Evolutionary conservation across 2,113 vertebrate species (phyloP), one percentile per base, ranked within the genome.

Genomic region (mouse (Mus musculus)): DNA sequence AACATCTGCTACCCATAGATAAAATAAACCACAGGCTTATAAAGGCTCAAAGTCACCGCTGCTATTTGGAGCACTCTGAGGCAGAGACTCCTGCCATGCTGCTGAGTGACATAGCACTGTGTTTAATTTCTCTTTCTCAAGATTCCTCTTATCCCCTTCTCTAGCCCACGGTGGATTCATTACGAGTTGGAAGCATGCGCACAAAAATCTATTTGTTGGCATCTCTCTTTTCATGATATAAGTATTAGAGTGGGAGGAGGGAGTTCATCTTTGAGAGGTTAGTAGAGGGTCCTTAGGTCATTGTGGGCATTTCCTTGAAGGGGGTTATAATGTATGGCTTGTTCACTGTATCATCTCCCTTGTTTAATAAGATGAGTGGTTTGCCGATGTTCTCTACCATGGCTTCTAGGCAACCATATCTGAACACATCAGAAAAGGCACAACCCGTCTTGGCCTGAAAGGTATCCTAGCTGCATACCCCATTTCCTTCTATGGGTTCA

Each of bases 1-100:
- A 72, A 88, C 86, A 88, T 88, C 86, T 88, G 86, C 67, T 88
- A 88, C 86, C 86, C 86, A 88, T 72, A 71, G 67, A 54, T 71
- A 88, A 88, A 88, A 88, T 72, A 88, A 88, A 88, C 86, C 86
- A 88, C 67, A 39, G 67, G 33, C 67, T 72, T 88, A 56, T 72
- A 88, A 88, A 71, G 49, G 30, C 63, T 88, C 86, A 56, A 54
- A 88, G 67, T 88, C 46, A 72, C 67, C 22, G 36, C 86, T 72
- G 86, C 67, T 72, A 54, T 88, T 56, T 52, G 52, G 36, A 88
- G 49, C 42, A 39, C 24, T 72, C 33, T 17, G 52, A 72, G 65
- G 49, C 39, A 69, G 30, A 26, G 67, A 71, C 67, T 71, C 65
- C 46, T 16, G 20, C 33, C 67, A 69, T 5, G 20, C 46, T 71